Evolutionary conservation across 2,113 vertebrate species (phyloP), one percentile per base, ranked within the genome.

Genomic region (Symphodus melops): DNA sequence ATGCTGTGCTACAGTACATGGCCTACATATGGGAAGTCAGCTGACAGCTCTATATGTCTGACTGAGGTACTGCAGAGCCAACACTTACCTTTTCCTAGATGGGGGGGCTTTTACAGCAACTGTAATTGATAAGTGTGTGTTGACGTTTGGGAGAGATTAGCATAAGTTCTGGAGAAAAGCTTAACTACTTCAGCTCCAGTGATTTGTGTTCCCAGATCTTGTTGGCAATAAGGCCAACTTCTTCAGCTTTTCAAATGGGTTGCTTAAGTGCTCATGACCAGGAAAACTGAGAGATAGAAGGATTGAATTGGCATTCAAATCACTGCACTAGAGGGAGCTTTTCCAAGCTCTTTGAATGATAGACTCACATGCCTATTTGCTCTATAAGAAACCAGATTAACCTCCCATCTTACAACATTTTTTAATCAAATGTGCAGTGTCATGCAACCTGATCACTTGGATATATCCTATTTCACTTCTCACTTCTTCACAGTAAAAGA

Each of bases 81-180:
- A 58, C 39, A 46, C 55, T 28, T 25, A 72, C 56, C 66, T 69
- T 81, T 74, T 76, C 63, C 53, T 71, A 61, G 54, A 59, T 28
- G 49, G 23, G 55, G 55, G 60, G 28, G 9, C 20, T 64, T 41
- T 62, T 61, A 67, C 23, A 14, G 58, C 61, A 62, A 58, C 59
- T 68, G 57, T 25, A 62, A 72, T 33, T 68, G 82, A 75, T 79
- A 84, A 82, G 75, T 77, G 59, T 71, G 59, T 63, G 78, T 56
- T 75, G 56, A 67, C 37, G 54, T 68, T 53, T 85, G 54, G 42
- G 59, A 65, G 46, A 56, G 33, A 25, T 54, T 44, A 7, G 7
- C 3, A 9, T 51, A 7, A 14, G 14, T 65, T 72, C 74, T 86
- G 83, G 75, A 53, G 56, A 81, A 88, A 82, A 71, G 33, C 80